Evolutionary conservation across 2,113 vertebrate species (phyloP), one percentile per base, ranked within the genome.

Genomic region (Podilymbus podiceps): DNA sequence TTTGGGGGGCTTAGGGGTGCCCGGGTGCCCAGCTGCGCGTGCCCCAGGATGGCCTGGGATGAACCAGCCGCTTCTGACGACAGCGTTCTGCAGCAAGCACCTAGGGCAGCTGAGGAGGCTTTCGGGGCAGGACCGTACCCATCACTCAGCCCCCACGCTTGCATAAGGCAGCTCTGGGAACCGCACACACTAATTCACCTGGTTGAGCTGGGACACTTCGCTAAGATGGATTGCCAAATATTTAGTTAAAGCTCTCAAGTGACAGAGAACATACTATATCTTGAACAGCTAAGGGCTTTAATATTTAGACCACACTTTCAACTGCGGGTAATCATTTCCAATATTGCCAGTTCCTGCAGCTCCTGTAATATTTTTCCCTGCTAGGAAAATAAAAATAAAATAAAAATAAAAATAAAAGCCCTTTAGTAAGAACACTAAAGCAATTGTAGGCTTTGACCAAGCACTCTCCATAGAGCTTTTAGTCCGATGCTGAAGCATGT

Each of bases 161-260:
- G 66, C 69, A 9, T n/a, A 93, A 92, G 14, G 71, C 49, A 82
- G 74, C 81, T 52, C 53, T 76, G 50, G 72, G 90, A 88, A 74
- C 2, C 63, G 40, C 5, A 4, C 82, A 50, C 33, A 13, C 27
- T 24, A 11, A 46, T 42, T 62, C 58, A 81, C 25, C 66, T 7
- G 31, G 42, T 4, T 47, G 38, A 66, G 50, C n/a, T 62, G 42
- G 35, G 55, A 59, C 59, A 50, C n/a, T 88, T 80, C 71, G 38
- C 56, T n/a, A 63, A 80, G 56, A 73, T 12, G 27, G 47, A 88
- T 42, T 80, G 71, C 31, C 82, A 95, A 95, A 90, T 93, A 90
- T 93, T 94, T 94, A 77, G 55, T 81, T 89, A 91, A 95, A 93
- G 67, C 72, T 74, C 90, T 93, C 72, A 85, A 88, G 88, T 55